Base-by-base conservation (phyloP, 2,888 invertebrate genomes). In the Oeneis ivallda region DNA sequence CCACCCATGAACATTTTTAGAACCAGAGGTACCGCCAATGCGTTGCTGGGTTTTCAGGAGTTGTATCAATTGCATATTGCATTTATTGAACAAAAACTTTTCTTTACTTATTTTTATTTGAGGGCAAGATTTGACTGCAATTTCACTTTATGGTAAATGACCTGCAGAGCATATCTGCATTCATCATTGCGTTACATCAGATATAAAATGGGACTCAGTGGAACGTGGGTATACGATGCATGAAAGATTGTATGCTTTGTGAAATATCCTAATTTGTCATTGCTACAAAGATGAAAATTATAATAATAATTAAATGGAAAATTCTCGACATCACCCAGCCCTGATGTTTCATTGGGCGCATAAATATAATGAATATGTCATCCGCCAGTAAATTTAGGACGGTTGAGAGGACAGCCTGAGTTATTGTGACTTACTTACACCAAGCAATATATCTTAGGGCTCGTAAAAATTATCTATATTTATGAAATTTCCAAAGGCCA, bases 281-380 rank as follows among this genome's bases (percentile, higher is more conserved):
- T 17, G 19, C 39, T 39, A 56, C 41, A 41, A 56, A 39, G 6
- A 39, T 56, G 19, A 32, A 13, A 32, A 41, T 54, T 54, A 32
- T 53, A 26, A 50, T 61, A 60, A 54, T 45, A 45, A 47, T 19
- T 52, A 60, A 53, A 47, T 65, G 70, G 70, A 66, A 70, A 72
- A 69, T 34, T 47, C 45, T 15, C 57, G 65, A 54, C 58, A 70
- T 70, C 70, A 70, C 64, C 63, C 64, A 83, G 60, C 82, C 84
- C 81, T 81, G 76, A 70, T 64, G 63, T 74, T 74, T 81, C 80
- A 69, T 70, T 78, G 69, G 65, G 65, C 68, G 70, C 76, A 75
- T 82, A 82, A 82, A 85, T 81, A 82, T 81, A 78, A 80, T 78
- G 76, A 82, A 80, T 82, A 81, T 85, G 85, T 83, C 83, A 81